phyloP scores from a whole-genome alignment of 2,888 invertebrate species.

The Dasysyrphus tricinctus region DNA sequence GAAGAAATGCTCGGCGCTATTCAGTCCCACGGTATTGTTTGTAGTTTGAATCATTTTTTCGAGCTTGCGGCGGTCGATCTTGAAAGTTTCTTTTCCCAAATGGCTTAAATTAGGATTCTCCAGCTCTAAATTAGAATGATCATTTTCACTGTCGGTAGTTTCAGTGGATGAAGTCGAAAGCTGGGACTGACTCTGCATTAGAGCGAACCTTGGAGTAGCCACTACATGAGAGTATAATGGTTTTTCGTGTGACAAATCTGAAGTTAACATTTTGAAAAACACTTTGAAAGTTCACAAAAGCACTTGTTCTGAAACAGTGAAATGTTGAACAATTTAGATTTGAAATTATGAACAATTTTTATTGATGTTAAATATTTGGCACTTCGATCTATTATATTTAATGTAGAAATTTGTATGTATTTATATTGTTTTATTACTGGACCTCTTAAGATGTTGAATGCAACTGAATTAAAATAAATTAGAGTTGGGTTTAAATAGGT shows the following conservation, averaged over 20 bases:
- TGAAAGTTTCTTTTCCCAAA: conserved; percentile 94
- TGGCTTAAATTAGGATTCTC: conserved; percentile 90
- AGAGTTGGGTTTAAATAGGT: background rate
- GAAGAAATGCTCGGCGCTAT: conserved; percentile 82
- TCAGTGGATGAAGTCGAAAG: conserved; percentile 79
- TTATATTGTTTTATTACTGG: background rate
- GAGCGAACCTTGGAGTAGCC: conserved; percentile 76
- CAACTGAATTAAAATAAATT: conserved; percentile 7
- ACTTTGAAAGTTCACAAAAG: background rate
- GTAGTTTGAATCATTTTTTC: conserved; percentile 96
- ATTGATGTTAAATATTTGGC: background rate
- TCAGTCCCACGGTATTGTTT: conserved; percentile 78
- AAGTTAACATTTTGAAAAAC: conserved; percentile 77
- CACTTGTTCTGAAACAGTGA: background rate
- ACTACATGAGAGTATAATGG: conserved; percentile 77
- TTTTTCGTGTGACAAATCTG: conserved; percentile 80
- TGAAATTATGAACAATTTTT: too few species aligned
- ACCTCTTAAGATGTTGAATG: background rate
- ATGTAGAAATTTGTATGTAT: background rate
- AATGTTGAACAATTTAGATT: too few species aligned
- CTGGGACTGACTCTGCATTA: conserved; percentile 81
- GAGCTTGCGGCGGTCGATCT: conserved; percentile 95
- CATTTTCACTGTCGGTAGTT: conserved; percentile 84
- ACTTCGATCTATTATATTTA: background rate
- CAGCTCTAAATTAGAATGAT: conserved; percentile 89